A percentile compares a stretch with the other conserved stretches of the same genome.
Conservation (phyloP, 2,888 invertebrate species). For the Ceramica pisi region DNA sequence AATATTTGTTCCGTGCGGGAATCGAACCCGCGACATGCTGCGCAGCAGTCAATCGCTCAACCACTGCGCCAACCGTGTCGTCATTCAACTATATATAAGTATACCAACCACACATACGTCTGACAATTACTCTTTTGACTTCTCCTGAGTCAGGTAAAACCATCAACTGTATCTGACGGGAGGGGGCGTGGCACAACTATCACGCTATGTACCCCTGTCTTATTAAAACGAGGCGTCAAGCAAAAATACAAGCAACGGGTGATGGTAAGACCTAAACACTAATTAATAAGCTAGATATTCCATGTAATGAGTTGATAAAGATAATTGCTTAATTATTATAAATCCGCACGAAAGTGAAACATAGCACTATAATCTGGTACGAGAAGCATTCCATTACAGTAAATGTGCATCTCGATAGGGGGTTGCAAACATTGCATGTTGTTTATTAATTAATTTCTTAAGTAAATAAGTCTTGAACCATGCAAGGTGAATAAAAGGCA, state of each 20-base stretch:
- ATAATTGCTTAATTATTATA: slow-evolving; percentile 55
- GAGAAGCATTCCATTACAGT: slow-evolving; percentile 1
- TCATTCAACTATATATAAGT: neutral
- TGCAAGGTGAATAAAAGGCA: slow-evolving; percentile 21
- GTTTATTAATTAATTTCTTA: neutral
- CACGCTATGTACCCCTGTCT: slow-evolving; percentile 57
- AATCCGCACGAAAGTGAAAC: slow-evolving; percentile 40
- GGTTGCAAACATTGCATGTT: neutral
- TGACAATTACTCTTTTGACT: slow-evolving; percentile 13
- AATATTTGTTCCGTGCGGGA: no score
- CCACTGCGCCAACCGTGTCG: no score
- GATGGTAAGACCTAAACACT: slow-evolving; percentile 54
- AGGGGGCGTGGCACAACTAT: slow-evolving; percentile 42
- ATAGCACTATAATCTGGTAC: slow-evolving; percentile 14
- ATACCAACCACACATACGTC: neutral
- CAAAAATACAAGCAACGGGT: slow-evolving; percentile 54
- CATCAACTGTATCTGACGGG: slow-evolving; percentile 27
- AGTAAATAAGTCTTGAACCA: slow-evolving; percentile 8
- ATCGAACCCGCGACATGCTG: no score
- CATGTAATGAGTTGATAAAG: slow-evolving; percentile 43
- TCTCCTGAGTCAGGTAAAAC: slow-evolving; percentile 8
- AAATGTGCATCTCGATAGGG: slow-evolving; percentile 4
- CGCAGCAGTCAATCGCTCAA: no score
- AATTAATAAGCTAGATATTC: slow-evolving; percentile 60
- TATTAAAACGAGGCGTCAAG: slow-evolving; percentile 49